Evolutionary conservation across 35 echinoderm and acorn worm species (phyloP), one percentile per base, ranked within the genome.

Genomic region (Apostichopus californicus): DNA sequence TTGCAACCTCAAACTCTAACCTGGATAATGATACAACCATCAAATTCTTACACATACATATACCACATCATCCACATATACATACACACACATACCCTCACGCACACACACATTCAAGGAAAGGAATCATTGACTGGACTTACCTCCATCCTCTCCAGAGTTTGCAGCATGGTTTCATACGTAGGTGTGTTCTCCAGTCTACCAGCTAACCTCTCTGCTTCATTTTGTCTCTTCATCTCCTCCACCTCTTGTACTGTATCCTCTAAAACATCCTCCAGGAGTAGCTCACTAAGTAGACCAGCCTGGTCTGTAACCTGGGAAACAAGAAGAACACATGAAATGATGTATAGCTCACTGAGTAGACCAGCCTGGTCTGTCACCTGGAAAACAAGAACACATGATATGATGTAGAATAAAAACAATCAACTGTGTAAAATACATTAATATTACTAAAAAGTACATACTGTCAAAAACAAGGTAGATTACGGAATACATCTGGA

Each of bases 91-190:
- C 34, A 46, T 46, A 46, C 34, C 34, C 34, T 46, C 34, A 46
- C 1, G 1, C 28, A 78, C 2, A 78, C 77, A 78, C 77, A 11
- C 9, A 17, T 46, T 78, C 77, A 9, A 61, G 58, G 12, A 61
- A 61, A 11, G 0, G 12, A 61, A 61, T 61, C 58, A 61, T 61
- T 12, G 12, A 25, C 56, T 82, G 8, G 18, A 82, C 46, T 54
- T 24, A 96, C 95, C 91, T 96, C 95, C 95, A 96, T 96, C 17
- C 70, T 90, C 24, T 96, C 93, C 20, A 96, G 86, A 53, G 90
- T 84, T 78, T 96, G 93, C 54, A 96, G 79, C 24, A 96, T 80
- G 14, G 86, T 94, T 78, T 96, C 93, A 14, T 93, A 70, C 46
- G 90, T 94, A 6, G 93, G 78, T 17, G 78, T 87, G 34, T 96